These are phyloP conservation scores for Phasia obesa DNA, from an alignment of 2,888 invertebrate genomes.

Conservation along the genomic window DNA sequence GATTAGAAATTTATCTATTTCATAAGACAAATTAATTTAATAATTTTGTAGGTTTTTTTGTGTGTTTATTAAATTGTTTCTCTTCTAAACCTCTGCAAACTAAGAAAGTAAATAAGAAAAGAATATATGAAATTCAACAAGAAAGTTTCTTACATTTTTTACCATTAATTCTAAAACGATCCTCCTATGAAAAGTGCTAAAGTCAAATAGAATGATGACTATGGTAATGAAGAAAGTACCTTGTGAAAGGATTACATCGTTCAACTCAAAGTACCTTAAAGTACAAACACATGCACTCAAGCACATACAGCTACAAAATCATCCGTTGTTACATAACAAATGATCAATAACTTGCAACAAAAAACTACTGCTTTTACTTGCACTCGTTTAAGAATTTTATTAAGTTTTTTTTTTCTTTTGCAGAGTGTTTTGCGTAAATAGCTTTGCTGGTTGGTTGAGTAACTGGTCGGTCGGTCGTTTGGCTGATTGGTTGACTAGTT, in stretches of 20 bases:
- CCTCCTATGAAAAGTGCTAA: constrained; percentile 39
- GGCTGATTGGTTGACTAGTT: constrained; percentile 37
- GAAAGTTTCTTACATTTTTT: background rate
- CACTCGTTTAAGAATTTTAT: constrained; percentile 58
- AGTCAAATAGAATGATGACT: constrained; percentile 34
- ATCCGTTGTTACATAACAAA: constrained; percentile 60
- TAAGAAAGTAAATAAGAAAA: background rate
- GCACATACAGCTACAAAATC: background rate
- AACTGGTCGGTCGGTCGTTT: constrained; percentile 29
- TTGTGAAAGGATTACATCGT: constrained; percentile 69
- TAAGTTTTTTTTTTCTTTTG: constrained; percentile 33
- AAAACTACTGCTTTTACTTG: constrained; percentile 16
- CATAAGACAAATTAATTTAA: no score
- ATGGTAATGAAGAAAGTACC: constrained; percentile 47
- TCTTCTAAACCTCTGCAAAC: background rate
- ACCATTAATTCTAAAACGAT: background rate
- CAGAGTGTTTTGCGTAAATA: constrained; percentile 65
- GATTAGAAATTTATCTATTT: no score
- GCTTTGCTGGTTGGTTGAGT: constrained; percentile 54
- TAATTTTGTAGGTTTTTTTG: background rate
- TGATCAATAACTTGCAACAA: constrained; percentile 62
- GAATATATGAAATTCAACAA: background rate
- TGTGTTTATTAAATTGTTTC: background rate
- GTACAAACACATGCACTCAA: constrained; percentile 27
- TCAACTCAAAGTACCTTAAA: constrained; percentile 61